A percentile compares a stretch with the other conserved stretches of the same genome.
These are phyloP conservation scores for Dreissena rostriformis DNA, from an alignment of 1,140 invertebrate genomes.

Conservation along the genomic window DNA sequence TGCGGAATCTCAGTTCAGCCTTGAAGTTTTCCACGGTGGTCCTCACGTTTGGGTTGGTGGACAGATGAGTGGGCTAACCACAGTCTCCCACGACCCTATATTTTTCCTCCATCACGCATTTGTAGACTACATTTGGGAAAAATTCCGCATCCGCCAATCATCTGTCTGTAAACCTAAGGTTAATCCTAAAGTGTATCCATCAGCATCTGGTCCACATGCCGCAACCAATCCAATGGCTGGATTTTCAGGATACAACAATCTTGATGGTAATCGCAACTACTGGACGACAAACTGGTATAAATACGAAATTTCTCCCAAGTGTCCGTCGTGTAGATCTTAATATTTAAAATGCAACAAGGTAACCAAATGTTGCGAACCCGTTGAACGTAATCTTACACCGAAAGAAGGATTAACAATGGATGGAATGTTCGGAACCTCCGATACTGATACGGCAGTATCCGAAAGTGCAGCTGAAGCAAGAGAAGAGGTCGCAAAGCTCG, in stretches of 20 bases:
- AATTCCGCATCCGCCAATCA: conserved; percentile 56
- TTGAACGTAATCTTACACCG: too few relatives aligned
- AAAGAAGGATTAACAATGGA: too few relatives aligned
- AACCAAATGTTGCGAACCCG: background rate
- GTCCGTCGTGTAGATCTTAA: conserved; percentile 13
- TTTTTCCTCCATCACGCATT: conserved; percentile 80
- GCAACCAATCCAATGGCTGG: conserved; percentile 1
- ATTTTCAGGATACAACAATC: conserved; percentile 14
- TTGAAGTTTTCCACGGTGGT: conserved; percentile 68
- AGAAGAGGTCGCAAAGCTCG: too few relatives aligned
- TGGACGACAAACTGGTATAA: conserved; percentile 25
- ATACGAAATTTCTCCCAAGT: conserved; percentile 29
- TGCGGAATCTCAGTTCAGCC: conserved; percentile 49
- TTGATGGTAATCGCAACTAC: conserved; percentile 29
- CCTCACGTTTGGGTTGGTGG: conserved; percentile 70
- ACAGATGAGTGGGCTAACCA: conserved; percentile 64
- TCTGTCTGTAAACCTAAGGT: background rate
- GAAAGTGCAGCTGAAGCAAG: too few relatives aligned
- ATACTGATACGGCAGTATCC: too few relatives aligned
- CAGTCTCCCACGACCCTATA: conserved; percentile 76
- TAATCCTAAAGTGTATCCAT: conserved; percentile 15
- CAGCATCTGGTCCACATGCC: background rate
- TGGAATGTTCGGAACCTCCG: too few relatives aligned
- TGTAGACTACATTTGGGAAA: conserved; percentile 75
- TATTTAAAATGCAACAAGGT: conserved; percentile 34